These are phyloP conservation scores for Abrostola triplasia DNA, from an alignment of 2,888 invertebrate species.

Conservation along the genomic window DNA sequence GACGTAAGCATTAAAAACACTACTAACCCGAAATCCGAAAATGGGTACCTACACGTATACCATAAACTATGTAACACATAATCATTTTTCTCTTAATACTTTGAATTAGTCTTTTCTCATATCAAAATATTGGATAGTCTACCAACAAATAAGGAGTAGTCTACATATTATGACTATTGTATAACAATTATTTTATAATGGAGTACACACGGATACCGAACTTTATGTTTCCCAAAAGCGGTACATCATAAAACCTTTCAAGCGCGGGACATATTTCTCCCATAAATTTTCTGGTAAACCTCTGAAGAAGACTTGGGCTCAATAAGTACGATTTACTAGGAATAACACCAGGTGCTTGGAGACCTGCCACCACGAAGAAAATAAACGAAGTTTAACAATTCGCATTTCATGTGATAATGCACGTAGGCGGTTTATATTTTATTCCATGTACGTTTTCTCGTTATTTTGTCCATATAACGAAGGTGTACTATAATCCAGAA, in stretches of 20 bases:
- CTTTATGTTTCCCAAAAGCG: neutral
- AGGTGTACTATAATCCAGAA: no score
- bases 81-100: no score
- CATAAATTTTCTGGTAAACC: constrained; percentile 20
- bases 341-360: constrained; percentile 13
- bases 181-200: neutral
- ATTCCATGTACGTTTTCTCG: no score
- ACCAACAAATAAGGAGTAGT: neutral
- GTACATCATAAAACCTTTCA: constrained; percentile 4
- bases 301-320: constrained; percentile 3
- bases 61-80: no score
- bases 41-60: no score
- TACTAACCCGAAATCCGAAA: no score
- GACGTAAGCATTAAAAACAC: constrained; percentile 78
- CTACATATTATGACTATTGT: neutral
- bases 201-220: neutral
- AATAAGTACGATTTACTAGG: neutral
- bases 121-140: no score
- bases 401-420: no score
- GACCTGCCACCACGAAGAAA: constrained; percentile 1
- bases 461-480: no score
- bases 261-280: constrained; percentile 7
- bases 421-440: no score
- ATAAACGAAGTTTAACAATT: constrained; percentile 3
- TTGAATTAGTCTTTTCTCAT: no score